Evolutionary conservation across 2,888 invertebrate genomes (phyloP), one percentile per base, ranked within the genome.

Genomic region (Heliconius charithonia): DNA sequence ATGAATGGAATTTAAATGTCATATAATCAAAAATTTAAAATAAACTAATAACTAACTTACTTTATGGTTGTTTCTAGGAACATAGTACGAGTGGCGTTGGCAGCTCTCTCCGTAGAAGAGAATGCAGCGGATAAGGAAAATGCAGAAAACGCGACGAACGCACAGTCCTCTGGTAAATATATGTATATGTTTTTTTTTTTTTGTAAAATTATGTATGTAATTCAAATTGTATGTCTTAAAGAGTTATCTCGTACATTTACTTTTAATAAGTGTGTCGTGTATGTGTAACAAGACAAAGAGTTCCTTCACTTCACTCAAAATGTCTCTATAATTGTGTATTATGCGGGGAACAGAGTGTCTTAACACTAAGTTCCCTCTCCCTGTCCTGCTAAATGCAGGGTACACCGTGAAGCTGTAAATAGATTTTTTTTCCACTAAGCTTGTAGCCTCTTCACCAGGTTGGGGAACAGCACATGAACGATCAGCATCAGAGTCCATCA

Each of bases 41-140:
- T 16, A 45, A 45, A 45, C 16, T 6, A 45, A 45, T 51, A 62
- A 62, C 2, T 2, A 4, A 62, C 12, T 62, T 3, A 51, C 51
- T 19, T 51, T 51, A 51, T 51, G 19, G 6, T 51, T 27, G 16
- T 79, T 82, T 79, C 12, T 78, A 96, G 96, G 85, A 96, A 96
- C 85, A 96, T 97, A 83, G 95, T 98, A 82, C 96, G 98, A 79
- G 96, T 98, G 83, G 95, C 98, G 77, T 92, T 98, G 63, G 97
- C 97, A 75, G 97, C 97, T 84, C 90, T 98, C 62, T 87, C 93
- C 0, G 87, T 91, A 45, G 93, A 93, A 9, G 93, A 93, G 63
- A 88, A 82, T 13, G 77, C 89, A 0, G 93, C 89, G 0, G 93
- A 94, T 74, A 94, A 94, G 67, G 94, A 94, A 81, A 94, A 94